Evolutionary conservation across 2,888 invertebrate genomes (phyloP).

Genomic region (Aphodius sticticus): DNA sequence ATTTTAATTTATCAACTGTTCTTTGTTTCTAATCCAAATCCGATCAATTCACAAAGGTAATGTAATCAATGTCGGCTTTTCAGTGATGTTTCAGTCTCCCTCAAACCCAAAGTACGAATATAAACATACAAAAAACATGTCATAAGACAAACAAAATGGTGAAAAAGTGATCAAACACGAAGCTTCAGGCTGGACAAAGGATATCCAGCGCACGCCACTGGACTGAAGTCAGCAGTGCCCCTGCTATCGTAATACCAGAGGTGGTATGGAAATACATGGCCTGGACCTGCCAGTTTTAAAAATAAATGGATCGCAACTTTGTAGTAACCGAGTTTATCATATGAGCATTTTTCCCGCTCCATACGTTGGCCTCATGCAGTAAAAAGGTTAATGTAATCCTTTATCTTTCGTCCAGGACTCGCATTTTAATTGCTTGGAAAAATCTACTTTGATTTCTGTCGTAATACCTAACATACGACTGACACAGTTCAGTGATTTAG

Average conservation of each 20-base stretch:
- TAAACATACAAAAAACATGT: too few relatives aligned
- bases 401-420: not conserved
- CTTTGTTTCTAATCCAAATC: too few relatives aligned
- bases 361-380: not conserved
- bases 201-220: not conserved
- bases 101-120: too few relatives aligned
- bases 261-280: not conserved
- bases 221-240: not conserved
- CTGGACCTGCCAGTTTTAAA: not conserved
- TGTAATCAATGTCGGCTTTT: too few relatives aligned
- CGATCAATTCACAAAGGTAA: too few relatives aligned
- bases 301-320: not conserved
- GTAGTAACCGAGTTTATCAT: not conserved
- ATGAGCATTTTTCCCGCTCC: not conserved
- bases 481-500: not conserved
- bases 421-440: not conserved
- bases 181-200: too few relatives aligned
- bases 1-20: too few relatives aligned
- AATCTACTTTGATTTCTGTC: not conserved
- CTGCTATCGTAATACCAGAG: not conserved
- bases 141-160: too few relatives aligned
- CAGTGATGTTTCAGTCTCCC: too few relatives aligned
- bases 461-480: not conserved
- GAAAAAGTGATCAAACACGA: too few relatives aligned
- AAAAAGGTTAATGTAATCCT: not conserved